A percentile compares a stretch with the other conserved stretches of the same genome.
phyloP scores from a whole-genome alignment of 2,888 invertebrate species.

The Euplagia quadripunctaria region DNA sequence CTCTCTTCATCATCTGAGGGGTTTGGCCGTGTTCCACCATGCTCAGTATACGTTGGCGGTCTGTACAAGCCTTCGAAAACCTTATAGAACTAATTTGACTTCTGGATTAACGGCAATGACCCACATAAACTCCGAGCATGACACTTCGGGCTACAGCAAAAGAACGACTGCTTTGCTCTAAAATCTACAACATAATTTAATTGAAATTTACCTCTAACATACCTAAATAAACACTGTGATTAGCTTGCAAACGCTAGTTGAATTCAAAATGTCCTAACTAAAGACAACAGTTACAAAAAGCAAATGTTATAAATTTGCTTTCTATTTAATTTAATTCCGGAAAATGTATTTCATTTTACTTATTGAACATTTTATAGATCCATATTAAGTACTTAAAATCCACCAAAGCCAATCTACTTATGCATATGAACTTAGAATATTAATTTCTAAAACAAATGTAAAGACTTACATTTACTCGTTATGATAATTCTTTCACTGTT shows the following conservation, averaged over 20 bases:
- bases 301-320: neutral
- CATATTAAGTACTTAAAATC: neutral
- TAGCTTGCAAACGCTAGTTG: conserved; percentile 14
- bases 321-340: neutral
- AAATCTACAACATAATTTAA: conserved; percentile 16
- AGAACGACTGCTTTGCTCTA: neutral
- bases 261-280: conserved; percentile 7
- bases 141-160: neutral
- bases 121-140: neutral
- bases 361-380: neutral
- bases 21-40: neutral
- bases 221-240: conserved; percentile 17
- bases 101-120: neutral
- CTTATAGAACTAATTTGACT: neutral
- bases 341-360: neutral
- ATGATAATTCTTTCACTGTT: no score
- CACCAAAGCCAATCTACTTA: no score
- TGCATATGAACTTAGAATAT: no score
- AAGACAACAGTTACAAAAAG: conserved; percentile 1
- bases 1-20: no score
- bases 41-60: neutral
- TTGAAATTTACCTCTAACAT: conserved; percentile 21
- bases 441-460: no score
- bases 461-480: no score
- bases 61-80: neutral